Evolutionary conservation across 2,113 vertebrate species (phyloP).

Genomic region (Platysternon megacephalum): DNA sequence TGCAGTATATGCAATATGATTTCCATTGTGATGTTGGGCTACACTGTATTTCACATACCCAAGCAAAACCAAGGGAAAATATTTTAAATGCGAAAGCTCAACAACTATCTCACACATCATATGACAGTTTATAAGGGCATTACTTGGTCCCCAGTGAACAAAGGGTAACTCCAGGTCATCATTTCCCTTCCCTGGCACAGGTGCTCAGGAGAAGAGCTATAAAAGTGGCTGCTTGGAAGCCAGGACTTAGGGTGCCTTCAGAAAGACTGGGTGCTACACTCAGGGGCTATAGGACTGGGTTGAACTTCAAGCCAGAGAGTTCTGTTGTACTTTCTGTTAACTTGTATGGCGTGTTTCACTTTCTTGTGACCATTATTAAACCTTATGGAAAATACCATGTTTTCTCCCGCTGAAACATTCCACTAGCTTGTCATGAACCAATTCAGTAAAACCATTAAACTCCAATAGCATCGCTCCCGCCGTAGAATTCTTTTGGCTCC

Average conservation of each 20-base stretch:
- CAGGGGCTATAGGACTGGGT: neutral
- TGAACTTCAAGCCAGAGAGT: neutral
- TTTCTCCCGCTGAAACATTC: neutral
- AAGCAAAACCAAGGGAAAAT: neutral
- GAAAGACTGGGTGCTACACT: neutral
- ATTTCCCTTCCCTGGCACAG: neutral
- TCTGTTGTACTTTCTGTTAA: slow-evolving; percentile 35
- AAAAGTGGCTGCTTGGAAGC: neutral
- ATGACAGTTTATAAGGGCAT: neutral
- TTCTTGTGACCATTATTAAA: slow-evolving; percentile 1
- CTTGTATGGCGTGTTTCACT: slow-evolving; percentile 26
- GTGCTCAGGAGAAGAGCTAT: neutral
- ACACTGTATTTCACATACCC: neutral
- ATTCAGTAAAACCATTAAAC: neutral
- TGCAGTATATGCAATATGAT: neutral
- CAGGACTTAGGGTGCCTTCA: neutral
- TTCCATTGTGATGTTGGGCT: neutral
- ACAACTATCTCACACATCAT: neutral
- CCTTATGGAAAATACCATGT: fast-evolving
- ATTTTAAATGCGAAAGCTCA: neutral
- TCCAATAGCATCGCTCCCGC: neutral
- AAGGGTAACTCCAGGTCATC: neutral
- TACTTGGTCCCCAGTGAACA: neutral
- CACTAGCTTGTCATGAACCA: neutral
- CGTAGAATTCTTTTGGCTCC: neutral